Base-by-base conservation (phyloP, 2,113 vertebrate genomes). In the Thamnaconus septentrionalis region DNA sequence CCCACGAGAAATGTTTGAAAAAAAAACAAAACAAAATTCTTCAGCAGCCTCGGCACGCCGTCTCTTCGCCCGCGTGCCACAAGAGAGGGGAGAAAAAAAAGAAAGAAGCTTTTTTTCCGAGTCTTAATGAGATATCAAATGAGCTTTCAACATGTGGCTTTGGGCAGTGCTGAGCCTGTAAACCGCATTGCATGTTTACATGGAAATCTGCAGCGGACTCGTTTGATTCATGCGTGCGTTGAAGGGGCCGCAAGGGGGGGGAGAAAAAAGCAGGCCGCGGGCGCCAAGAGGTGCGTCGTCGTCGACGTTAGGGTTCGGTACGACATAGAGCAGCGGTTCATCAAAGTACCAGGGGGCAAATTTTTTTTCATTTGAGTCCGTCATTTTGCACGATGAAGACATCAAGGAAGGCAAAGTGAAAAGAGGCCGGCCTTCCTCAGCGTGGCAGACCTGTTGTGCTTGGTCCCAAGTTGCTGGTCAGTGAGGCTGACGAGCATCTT, bases 141-240 rank as follows among this genome's bases (percentile, higher is more conserved):
- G 54, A 42, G 56, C 71, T 81, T 76, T 88, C 72, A 74, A 76
- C 72, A 73, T 84, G 63, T 82, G 81, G 75, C 73, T 83, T 57
- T 78, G 66, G 69, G 80, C 41, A 53, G 59, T 11, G n/a, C 12
- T 71, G 41, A 61, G 64, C 64, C 78, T 73, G 59, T 47, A 47
- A 51, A 56, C 64, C 58, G 65, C 18, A 31, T 31, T 2, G 18
- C 18, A 31, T 70, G 69, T 81, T 69, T 67, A 61, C 64, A 73
- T 65, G 61, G 62, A 80, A 58, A 75, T 65, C 62, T 74, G 66
- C 69, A 70, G n/a, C 76, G 76, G 74, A 61, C 71, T 80, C 78
- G 69, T 57, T 80, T 54, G 64, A 59, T 56, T 57, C 45, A 44
- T 61, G 52, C 56, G 56, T 18, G 54, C 43, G 48, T 52, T 64